These are phyloP conservation scores for Octodonta nipae DNA, from an alignment of 2,888 invertebrate species.

Conservation along the genomic window DNA sequence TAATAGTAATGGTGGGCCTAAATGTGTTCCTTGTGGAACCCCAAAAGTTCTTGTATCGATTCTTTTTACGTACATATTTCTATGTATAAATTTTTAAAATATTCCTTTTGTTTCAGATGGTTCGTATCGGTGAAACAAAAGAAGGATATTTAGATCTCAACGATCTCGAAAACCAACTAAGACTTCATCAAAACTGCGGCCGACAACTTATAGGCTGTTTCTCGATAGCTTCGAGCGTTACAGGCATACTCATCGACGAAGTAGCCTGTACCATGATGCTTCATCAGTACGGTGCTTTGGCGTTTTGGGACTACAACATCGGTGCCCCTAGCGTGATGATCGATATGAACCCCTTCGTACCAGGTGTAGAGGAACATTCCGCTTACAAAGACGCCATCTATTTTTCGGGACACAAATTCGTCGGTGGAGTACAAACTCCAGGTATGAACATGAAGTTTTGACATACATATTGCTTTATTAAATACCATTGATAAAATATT, in stretches of 20 bases:
- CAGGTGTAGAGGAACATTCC: slow-evolving; percentile 53
- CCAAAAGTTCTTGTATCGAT: too few species aligned
- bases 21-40: too few species aligned
- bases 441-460: too few species aligned
- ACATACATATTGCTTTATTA: too few species aligned
- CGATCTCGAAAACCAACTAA: slow-evolving; percentile 58
- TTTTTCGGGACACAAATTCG: slow-evolving; percentile 80
- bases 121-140: slow-evolving; percentile 63
- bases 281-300: slow-evolving; percentile 68
- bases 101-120: too few species aligned
- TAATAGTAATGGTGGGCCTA: too few species aligned
- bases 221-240: slow-evolving; percentile 32
- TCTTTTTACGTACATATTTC: too few species aligned
- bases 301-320: slow-evolving; percentile 83
- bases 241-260: slow-evolving; percentile 70
- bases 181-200: slow-evolving; percentile 47
- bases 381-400: slow-evolving; percentile 79
- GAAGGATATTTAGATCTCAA: slow-evolving; percentile 68
- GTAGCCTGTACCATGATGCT: slow-evolving; percentile 66
- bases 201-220: slow-evolving; percentile 70
- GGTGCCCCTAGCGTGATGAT: slow-evolving; percentile 67
- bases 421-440: slow-evolving; percentile 82
- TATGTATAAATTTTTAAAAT: too few species aligned
- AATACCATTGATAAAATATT: too few species aligned
- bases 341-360: slow-evolving; percentile 70